Conservation (phyloP, 2,797 vertebrate genomes). For the Crax fasciolata region DNA sequence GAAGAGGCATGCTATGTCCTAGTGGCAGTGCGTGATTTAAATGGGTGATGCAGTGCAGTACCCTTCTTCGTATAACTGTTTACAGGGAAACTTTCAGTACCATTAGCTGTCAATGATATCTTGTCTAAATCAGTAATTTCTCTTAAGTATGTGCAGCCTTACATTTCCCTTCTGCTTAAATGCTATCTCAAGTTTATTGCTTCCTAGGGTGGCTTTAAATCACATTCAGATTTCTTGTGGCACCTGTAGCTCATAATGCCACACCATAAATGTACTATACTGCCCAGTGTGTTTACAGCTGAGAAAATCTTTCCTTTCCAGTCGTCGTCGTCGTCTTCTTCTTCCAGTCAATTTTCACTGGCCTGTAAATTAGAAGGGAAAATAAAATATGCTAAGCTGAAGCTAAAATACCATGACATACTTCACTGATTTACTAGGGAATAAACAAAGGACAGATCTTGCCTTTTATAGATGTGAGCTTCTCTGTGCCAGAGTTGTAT, state of each 20-base stretch:
- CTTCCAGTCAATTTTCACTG: constrained; percentile 55
- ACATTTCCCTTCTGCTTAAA: neutral
- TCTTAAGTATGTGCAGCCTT: neutral
- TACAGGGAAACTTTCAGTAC: neutral
- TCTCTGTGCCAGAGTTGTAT: constrained; percentile 55
- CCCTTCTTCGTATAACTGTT: neutral
- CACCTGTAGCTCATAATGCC: neutral
- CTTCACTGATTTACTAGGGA: constrained; percentile 74
- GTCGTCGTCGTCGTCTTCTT: neutral
- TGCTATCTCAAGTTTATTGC: neutral
- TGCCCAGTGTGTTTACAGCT: neutral
- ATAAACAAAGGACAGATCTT: constrained; percentile 81
- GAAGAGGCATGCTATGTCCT: neutral
- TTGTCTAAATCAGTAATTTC: neutral
- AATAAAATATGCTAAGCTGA: constrained; percentile 74
- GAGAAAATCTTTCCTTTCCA: constrained; percentile 9
- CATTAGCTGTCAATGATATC: neutral
- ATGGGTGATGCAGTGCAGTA: neutral
- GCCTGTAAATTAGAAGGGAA: constrained; percentile 43
- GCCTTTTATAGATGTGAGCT: constrained; percentile 81
- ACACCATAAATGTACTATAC: neutral
- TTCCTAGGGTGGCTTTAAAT: neutral
- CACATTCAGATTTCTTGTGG: neutral
- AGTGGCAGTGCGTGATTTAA: neutral
- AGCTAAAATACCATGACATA: constrained; percentile 76